Evolutionary conservation across 2,113 vertebrate species (phyloP).

Genomic region (Hiodon alosoides): DNA sequence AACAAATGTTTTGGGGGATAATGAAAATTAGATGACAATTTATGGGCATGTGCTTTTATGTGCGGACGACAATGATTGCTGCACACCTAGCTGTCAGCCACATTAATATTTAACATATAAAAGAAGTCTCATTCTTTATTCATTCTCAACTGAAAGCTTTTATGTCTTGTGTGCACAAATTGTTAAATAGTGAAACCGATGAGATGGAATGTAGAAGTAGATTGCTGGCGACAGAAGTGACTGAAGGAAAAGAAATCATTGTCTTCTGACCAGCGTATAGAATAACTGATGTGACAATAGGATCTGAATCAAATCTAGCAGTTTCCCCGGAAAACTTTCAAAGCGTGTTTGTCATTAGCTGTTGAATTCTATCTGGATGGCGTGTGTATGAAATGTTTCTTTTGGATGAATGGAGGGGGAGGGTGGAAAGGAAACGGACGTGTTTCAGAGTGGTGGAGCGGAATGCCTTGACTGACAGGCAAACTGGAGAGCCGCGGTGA

Average conservation of each 20-base stretch:
- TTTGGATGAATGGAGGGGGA: not conserved
- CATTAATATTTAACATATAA: conserved; percentile 51
- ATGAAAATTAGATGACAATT: conserved; percentile 56
- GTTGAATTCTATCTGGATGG: conserved; percentile 3
- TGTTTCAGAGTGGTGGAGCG: not conserved
- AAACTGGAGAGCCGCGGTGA: too few relatives aligned
- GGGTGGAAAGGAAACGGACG: not conserved
- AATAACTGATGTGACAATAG: conserved; percentile 53
- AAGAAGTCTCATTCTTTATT: conserved; percentile 38
- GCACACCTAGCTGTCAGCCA: conserved; percentile 21
- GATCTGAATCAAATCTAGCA: conserved; percentile 47
- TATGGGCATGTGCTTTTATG: conserved; percentile 53
- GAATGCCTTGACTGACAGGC: too few relatives aligned
- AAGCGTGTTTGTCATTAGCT: conserved; percentile 8
- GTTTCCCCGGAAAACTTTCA: conserved; percentile 30
- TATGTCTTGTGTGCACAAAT: conserved; percentile 46
- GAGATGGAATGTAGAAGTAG: conserved; percentile 56
- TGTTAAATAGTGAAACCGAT: conserved; percentile 58
- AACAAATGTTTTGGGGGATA: conserved; percentile 44
- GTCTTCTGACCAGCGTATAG: conserved; percentile 46
- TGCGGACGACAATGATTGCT: conserved; percentile 35
- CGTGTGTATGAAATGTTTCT: not conserved
- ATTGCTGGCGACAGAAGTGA: conserved; percentile 56
- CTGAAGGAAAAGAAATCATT: conserved; percentile 48
- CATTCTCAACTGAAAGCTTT: conserved; percentile 38